Conservation (phyloP, 2,113 vertebrate genomes). For the Callaeas wilsoni region DNA sequence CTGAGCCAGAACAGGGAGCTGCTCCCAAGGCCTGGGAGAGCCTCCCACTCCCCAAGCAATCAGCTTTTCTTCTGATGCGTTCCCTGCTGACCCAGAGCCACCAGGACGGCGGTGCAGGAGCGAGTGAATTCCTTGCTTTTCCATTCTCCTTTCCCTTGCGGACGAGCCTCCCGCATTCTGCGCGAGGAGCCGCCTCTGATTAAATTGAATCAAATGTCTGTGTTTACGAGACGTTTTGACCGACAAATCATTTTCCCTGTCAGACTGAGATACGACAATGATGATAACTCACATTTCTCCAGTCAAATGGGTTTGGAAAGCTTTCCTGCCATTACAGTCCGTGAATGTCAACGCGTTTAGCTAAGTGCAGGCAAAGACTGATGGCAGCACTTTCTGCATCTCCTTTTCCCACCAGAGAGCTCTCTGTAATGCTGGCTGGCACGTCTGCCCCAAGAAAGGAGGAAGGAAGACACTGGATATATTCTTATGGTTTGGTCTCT, state of each 20-base stretch:
- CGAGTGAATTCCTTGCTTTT: neutral
- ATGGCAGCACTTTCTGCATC: constrained; percentile 1
- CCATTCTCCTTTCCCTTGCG: neutral
- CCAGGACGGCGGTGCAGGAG: neutral
- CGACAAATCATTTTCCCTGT: constrained; percentile 8
- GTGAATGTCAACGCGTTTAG: neutral
- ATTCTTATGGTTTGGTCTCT: neutral
- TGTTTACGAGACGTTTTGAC: constrained; percentile 19
- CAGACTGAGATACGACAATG: neutral
- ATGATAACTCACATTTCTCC: constrained; percentile 22
- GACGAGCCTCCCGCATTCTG: neutral
- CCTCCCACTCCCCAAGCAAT: neutral
- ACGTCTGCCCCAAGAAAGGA: neutral
- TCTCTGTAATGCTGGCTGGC: neutral
- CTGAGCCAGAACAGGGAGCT: rapidly evolving
- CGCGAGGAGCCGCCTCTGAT: neutral
- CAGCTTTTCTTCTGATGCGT: neutral
- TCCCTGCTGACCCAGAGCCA: neutral
- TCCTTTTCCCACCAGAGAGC: neutral
- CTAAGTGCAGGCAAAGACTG: neutral
- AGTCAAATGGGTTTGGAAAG: constrained; percentile 28
- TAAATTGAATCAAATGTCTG: neutral
- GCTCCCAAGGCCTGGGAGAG: neutral
- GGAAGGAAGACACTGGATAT: neutral
- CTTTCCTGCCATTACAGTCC: neutral